Evolutionary conservation across 1,140 invertebrate species (phyloP), one percentile per base, ranked within the genome.

Genomic region (Sycobia sp.): DNA sequence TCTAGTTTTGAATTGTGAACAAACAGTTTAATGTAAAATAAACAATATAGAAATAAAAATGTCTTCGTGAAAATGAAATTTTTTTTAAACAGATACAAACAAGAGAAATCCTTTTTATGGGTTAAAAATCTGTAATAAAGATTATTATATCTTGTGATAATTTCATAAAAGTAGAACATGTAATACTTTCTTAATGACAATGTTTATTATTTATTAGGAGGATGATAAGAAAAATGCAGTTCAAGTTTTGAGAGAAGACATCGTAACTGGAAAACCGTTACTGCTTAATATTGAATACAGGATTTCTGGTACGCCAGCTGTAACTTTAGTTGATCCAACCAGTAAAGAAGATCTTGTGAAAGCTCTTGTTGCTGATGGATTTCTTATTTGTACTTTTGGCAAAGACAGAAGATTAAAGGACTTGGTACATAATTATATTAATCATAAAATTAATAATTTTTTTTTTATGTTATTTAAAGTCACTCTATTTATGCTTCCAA

Each of bases 321-420:
- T 88, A 1, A 90, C 94, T 0, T 82, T 98, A 13, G 71, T 85
- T 11, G 88, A 92, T 68, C 84, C 88, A 4, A 84, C 86, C 36
- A 87, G 85, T 25, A 91, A 94, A 76, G 84, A 88, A 57, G 95
- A 98, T 78, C 84, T 98, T 67, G 90, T 88, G 27, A 93, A 94
- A 78, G 86, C 84, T 65, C 84, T 99, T 14, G 88, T 99, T 58
- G 84, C 86, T 34, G 91, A 97, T 69, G 97, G 97, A 13, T 86
- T 91, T 43, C 83, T 97, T 2, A 73, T 97, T 34, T 89, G 91
- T 57, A 94, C 96, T 46, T 86, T 86, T 47, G 83, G 90, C 38
- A 88, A 89, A 61, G 95, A 97, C 72, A 88, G 88, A 60, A 87
- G 91, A 69, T 86, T 97, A 32, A 85, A 89, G 49, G 89, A 92